Evolutionary conservation across 2,113 vertebrate species (phyloP).

Genomic region (Megaptera novaeangliae): DNA sequence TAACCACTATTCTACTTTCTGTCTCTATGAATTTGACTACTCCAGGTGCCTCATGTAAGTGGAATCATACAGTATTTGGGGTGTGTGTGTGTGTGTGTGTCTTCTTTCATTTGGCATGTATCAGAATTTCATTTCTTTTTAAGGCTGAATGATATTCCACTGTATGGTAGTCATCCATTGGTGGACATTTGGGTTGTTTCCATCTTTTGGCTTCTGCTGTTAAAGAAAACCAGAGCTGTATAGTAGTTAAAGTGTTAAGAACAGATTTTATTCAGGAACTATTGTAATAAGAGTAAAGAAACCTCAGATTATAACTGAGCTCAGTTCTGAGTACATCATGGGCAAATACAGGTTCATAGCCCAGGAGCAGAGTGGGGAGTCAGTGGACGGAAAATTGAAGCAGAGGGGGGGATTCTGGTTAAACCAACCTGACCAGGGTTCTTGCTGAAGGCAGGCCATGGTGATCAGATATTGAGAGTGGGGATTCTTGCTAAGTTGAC

Average conservation of each 20-base stretch:
- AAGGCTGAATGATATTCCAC: not conserved
- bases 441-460: not conserved
- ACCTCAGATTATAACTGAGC: not conserved
- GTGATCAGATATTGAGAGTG: not conserved
- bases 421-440: not conserved
- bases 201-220: not conserved
- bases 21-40: not conserved
- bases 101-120: not conserved
- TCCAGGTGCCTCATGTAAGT: not conserved
- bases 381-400: not conserved
- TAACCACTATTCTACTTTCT: not conserved
- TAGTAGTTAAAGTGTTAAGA: not conserved
- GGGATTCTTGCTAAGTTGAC: not conserved
- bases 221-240: not conserved
- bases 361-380: not conserved
- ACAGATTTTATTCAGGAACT: not conserved
- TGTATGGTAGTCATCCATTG: not conserved
- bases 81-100: not conserved
- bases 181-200: not conserved
- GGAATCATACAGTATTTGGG: not conserved
- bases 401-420: not conserved
- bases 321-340: not conserved
- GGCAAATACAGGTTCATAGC: not conserved
- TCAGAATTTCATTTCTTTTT: not conserved
- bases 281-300: not conserved